Percentiles rank a stretch among this genome's conserved stretches.
phyloP scores from a whole-genome alignment of 1,140 invertebrate species.

The Drosophila parvula region DNA sequence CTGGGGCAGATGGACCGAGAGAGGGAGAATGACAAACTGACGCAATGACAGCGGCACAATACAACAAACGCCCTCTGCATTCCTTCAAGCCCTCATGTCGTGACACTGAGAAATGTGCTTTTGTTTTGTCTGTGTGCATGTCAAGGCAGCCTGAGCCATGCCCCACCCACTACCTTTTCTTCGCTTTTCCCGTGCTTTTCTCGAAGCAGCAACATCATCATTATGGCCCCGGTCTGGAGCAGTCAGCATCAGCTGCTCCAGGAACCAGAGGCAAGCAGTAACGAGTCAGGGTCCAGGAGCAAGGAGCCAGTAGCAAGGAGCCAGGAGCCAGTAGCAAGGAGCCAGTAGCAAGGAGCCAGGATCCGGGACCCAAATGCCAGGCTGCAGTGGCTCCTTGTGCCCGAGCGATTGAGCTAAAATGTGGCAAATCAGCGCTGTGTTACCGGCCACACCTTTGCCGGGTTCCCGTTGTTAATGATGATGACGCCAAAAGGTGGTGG shows the following conservation, averaged over 20 bases:
- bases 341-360: conserved; percentile 10
- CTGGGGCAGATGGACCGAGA: conserved; percentile 7
- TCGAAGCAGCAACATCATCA: conserved; percentile 53
- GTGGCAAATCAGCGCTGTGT: conserved; percentile 41
- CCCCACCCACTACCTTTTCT: background rate
- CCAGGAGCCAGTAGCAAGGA: conserved; percentile 18
- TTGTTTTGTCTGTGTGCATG: conserved; percentile 26
- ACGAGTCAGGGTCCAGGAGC: conserved; percentile 1
- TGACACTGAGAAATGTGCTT: conserved; percentile 47
- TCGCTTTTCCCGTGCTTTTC: conserved; percentile 1
- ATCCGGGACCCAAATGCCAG: conserved; percentile 3
- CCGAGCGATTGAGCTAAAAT: conserved; percentile 39
- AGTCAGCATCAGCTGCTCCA: conserved; percentile 27
- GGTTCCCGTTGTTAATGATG: conserved; percentile 46
- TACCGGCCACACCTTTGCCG: conserved; percentile 34
- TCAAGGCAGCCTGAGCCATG: conserved; percentile 16
- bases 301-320: conserved; percentile 6
- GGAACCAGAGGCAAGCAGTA: conserved; percentile 12
- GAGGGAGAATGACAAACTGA: conserved; percentile 27
- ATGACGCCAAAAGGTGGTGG: conserved; percentile 21
- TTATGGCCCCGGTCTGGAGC: conserved; percentile 36
- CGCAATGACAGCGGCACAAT: conserved; percentile 30
- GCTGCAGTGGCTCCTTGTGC: conserved; percentile 22
- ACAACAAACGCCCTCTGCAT: conserved; percentile 43
- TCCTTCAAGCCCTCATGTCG: conserved; percentile 36